Base-by-base conservation (phyloP, 1,140 invertebrate genomes). In the Pomacea maculata region DNA sequence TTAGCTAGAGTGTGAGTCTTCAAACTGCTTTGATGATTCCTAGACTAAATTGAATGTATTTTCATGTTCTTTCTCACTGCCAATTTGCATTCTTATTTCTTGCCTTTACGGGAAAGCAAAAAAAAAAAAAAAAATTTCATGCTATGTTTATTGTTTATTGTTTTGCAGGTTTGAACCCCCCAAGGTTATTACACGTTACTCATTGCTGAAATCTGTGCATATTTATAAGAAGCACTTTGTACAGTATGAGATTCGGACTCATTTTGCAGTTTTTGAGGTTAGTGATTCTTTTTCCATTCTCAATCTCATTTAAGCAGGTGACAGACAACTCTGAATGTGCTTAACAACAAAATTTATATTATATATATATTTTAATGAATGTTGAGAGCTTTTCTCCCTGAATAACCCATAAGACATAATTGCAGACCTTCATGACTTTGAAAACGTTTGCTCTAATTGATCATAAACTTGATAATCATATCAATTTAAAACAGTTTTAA, bases 221-320 rank as follows among this genome's bases (percentile, higher is more conserved):
- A 95, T 98, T 85, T 95, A 97, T 87, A 99, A 98, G 90, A 99
- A 98, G 85, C 97, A 98, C 90, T 94, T 95, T 88, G 97, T 98
- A 0, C 97, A 99, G 86, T 99, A 99, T 92, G 98, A 99, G 93
- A 94, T 95, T 9, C 93, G 98, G 87, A 99, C 98, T 17, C 97
- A 99, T 91, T 98, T 95, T 90, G 94, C 94, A 80, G 95, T 96
- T 87, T 93, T 99, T 85, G 94, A 96, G 88, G 95, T 98, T 77
- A 83, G 78, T 82, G 15, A 67, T 34, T n/a, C 1, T 45, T 9
- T 25, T 34, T n/a, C n/a, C 52, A 55, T 45, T 17, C 6, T 34
- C 2, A 70, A 52, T 25, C 34, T 45, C 34, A 45, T 45, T 45
- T 45, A 45, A 45, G 34, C 34, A 45, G 34, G 34, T 45, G 34